Conservation (phyloP, 2,888 invertebrate genomes). For the Cryptus armator region DNA sequence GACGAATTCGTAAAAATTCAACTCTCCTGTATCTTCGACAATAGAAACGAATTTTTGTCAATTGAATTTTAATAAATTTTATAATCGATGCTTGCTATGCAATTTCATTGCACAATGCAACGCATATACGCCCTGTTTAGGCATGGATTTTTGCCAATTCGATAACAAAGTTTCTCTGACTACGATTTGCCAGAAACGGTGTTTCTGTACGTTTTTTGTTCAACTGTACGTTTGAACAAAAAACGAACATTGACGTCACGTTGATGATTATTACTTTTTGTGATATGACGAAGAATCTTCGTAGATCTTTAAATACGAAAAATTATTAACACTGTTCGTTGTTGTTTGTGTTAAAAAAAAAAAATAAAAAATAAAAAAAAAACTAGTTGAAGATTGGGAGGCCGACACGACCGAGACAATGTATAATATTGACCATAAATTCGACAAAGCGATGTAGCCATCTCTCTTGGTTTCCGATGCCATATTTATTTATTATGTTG, state of each 20-base stretch:
- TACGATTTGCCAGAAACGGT: not conserved
- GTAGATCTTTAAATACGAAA: slow-evolving; percentile 25
- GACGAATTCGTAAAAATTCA: not conserved
- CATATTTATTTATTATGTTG: slow-evolving; percentile 60
- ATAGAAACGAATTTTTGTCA: not conserved
- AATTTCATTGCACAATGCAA: not conserved
- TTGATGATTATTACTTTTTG: slow-evolving; percentile 46
- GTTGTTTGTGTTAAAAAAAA: slow-evolving; percentile 12
- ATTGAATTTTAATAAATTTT: not conserved
- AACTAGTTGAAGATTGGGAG: not conserved
- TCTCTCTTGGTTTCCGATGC: slow-evolving; percentile 45
- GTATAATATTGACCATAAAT: slow-evolving; percentile 11
- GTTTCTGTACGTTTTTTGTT: too few relatives aligned
- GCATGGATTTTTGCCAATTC: not conserved
- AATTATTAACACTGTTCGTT: slow-evolving; percentile 1
- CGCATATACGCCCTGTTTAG: not conserved
- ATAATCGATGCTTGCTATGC: not conserved
- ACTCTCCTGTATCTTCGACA: not conserved
- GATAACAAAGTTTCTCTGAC: not conserved
- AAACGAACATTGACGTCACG: slow-evolving; percentile 18
- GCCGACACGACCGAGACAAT: slow-evolving; percentile 13
- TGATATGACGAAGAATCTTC: slow-evolving; percentile 58
- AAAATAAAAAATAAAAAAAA: not conserved
- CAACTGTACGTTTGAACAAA: slow-evolving; percentile 12
- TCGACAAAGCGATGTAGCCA: slow-evolving; percentile 11